A percentile compares a stretch with the other conserved stretches of the same genome.
Evolutionary conservation across 2,797 vertebrate species (phyloP).

Genomic region (Clamator glandarius): DNA sequence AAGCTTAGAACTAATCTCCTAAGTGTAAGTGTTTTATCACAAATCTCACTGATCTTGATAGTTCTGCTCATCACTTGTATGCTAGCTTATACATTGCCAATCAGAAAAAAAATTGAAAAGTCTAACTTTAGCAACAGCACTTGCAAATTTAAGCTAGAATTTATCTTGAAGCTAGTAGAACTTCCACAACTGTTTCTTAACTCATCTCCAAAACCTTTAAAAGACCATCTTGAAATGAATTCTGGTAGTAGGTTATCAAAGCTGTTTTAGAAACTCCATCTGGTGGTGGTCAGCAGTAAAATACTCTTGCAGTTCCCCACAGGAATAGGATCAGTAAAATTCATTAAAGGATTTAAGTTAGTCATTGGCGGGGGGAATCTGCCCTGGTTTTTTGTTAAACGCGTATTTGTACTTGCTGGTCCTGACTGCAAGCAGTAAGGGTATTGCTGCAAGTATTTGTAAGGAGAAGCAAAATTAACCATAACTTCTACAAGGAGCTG

Average conservation of each 20-base stretch:
- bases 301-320: background rate
- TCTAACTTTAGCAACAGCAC: background rate
- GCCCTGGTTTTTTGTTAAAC: background rate
- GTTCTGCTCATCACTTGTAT: background rate
- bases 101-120: background rate
- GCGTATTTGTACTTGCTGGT: background rate
- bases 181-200: background rate
- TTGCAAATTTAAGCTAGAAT: background rate
- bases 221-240: background rate
- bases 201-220: background rate
- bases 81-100: background rate
- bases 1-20: background rate
- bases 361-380: background rate
- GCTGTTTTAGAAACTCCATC: constrained; percentile 50
- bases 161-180: background rate
- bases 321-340: background rate
- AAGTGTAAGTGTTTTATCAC: background rate
- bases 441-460: background rate
- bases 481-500: background rate
- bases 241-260: background rate
- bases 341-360: background rate
- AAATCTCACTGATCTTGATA: background rate
- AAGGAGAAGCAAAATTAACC: background rate
- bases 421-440: background rate
- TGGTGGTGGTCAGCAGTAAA: constrained; percentile 52